A percentile compares a stretch with the other conserved stretches of the same genome.
Evolutionary conservation across 1,140 invertebrate genomes (phyloP).

Genomic region (Lucilia sericata): DNA sequence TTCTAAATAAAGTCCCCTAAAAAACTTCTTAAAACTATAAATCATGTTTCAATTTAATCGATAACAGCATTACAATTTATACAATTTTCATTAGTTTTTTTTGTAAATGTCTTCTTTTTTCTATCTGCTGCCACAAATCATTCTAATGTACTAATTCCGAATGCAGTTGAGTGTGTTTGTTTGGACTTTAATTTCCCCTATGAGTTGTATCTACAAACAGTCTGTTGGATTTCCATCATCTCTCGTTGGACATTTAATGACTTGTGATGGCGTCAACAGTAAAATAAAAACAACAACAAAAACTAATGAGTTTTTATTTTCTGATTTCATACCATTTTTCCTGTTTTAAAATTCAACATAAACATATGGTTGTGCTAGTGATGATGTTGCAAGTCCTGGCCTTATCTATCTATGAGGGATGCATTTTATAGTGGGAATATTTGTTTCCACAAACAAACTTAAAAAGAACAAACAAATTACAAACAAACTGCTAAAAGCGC

Average conservation of each 20-base stretch:
- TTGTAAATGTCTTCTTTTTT: neutral
- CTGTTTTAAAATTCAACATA: neutral
- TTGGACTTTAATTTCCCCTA: conserved; percentile 5
- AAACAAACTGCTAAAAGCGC: neutral
- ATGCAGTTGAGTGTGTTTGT: neutral
- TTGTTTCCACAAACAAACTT: neutral
- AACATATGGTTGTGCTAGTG: neutral
- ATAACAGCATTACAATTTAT: neutral
- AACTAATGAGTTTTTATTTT: neutral
- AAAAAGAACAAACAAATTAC: neutral
- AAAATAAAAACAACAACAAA: neutral
- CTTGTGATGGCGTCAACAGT: conserved; percentile 8
- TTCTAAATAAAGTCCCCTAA: no score
- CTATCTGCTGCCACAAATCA: neutral
- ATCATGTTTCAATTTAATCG: neutral
- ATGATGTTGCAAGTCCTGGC: neutral
- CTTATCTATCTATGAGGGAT: neutral
- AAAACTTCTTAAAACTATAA: neutral
- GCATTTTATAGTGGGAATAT: neutral
- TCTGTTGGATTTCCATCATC: neutral
- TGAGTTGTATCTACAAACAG: neutral
- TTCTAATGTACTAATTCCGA: conserved; percentile 6
- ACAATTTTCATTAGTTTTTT: neutral
- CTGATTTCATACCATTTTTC: neutral
- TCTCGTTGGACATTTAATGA: conserved; percentile 5